Evolutionary conservation across 2,888 invertebrate genomes (phyloP), one percentile per base, ranked within the genome.

Genomic region (Spisula solida): DNA sequence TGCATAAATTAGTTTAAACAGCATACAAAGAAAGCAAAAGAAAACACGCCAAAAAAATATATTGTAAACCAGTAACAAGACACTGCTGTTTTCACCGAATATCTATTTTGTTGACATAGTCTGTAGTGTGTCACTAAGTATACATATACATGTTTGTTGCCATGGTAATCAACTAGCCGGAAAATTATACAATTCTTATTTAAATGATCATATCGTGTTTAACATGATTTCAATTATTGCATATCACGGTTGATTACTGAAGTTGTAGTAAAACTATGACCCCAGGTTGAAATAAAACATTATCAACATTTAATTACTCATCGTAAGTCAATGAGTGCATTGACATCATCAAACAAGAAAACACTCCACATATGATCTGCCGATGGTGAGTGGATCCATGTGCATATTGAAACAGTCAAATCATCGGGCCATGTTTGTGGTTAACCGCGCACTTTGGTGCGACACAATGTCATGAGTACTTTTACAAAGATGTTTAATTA

Each of bases 391-490:
- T 75, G 34, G 75, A 75, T 31, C 18, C 75, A 75, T 75, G 29
- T 75, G 75, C 34, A 75, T 31, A 75, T 25, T 75, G 34, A 4
- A 25, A 25, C 60, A 75, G 75, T 66, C 31, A 75, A 75, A 75
- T 75, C 75, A 75, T 75, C 31, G 18, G 25, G 31, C 25, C 34
- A 31, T 75, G 75, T 75, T 75, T 75, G 75, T 18, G 75, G 75
- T 75, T 75, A 34, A 31, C 75, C 75, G 34, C 75, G 34, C 31
- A 75, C 75, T 75, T 16, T 14, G 75, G 75, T 75, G 34, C 75
- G 31, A 34, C 1, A 25, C 1, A 12, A 18, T 75, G 75, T 75
- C 75, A 34, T 12, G 14, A 16, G 75, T 18, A 75, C 75, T 75
- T 66, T 66, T 25, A 66, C 8, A 4, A 25, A 66, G 2, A 66